A percentile compares a stretch with the other conserved stretches of the same genome.
Evolutionary conservation across 1,140 invertebrate species (phyloP).

Genomic region (Trichonephila clavipes): DNA sequence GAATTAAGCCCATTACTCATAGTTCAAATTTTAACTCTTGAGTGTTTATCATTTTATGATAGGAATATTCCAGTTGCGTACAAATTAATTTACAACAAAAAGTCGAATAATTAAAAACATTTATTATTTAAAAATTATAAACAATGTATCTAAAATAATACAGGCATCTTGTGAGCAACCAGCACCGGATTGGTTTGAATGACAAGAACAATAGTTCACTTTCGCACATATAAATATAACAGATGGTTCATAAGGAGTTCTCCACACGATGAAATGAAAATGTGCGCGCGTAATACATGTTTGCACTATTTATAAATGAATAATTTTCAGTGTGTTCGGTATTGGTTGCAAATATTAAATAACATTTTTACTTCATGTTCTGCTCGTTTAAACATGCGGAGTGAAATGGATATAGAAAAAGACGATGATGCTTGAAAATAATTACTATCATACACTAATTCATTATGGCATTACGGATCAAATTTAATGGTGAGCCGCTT

Average conservation of each 20-base stretch:
- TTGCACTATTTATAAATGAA: constrained; percentile 24
- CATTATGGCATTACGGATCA: background rate
- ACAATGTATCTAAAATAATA: constrained; percentile 28
- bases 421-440: background rate
- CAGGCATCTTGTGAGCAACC: background rate
- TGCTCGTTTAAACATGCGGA: background rate
- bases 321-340: background rate
- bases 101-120: constrained; percentile 13
- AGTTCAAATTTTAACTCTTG: no score
- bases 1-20: no score
- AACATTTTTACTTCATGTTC: background rate
- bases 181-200: background rate
- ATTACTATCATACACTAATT: background rate
- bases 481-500: background rate
- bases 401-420: background rate
- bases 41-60: no score
- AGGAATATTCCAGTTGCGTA: no score
- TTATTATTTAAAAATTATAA: constrained; percentile 28
- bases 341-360: background rate
- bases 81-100: no score
- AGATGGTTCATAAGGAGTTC: background rate
- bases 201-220: background rate
- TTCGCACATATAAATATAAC: background rate
- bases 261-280: background rate
- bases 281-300: background rate